Percentiles rank a stretch among this genome's conserved stretches.
Conservation (phyloP, 1,140 invertebrate genomes). For the Cyclargus thomasi region DNA sequence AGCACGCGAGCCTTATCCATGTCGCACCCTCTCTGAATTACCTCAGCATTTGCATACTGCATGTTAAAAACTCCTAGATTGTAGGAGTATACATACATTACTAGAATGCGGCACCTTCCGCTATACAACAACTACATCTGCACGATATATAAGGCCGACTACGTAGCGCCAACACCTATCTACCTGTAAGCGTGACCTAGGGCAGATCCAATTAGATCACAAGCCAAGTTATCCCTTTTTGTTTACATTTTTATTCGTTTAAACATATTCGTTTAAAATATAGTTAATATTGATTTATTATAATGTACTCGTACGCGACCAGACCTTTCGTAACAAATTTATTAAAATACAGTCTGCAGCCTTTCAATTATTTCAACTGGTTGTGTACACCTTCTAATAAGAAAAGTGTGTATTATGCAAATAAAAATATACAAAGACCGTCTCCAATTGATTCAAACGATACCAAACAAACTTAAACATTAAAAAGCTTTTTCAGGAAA, state of each 20-base stretch:
- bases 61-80: background rate
- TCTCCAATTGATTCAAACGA: background rate
- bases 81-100: background rate
- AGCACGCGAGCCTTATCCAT: slow-evolving; percentile 48
- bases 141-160: too few species aligned
- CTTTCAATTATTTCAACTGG: too few species aligned
- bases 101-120: background rate
- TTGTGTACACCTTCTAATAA: background rate
- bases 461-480: slow-evolving; percentile 11
- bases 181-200: too few species aligned
- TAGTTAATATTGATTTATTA: too few species aligned
- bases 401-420: background rate
- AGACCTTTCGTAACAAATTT: too few species aligned
- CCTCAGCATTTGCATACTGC: slow-evolving; percentile 6
- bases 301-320: too few species aligned
- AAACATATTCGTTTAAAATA: too few species aligned
- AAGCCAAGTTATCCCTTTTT: too few species aligned
- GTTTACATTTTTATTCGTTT: too few species aligned
- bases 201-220: too few species aligned
- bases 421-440: background rate
- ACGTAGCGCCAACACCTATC: too few species aligned
- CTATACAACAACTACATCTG: background rate
- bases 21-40: slow-evolving; percentile 20
- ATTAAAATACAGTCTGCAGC: too few species aligned
- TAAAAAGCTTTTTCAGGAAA: slow-evolving; percentile 17